Conservation (phyloP, 1,140 invertebrate genomes). For the Aphelinus atriplicis region DNA sequence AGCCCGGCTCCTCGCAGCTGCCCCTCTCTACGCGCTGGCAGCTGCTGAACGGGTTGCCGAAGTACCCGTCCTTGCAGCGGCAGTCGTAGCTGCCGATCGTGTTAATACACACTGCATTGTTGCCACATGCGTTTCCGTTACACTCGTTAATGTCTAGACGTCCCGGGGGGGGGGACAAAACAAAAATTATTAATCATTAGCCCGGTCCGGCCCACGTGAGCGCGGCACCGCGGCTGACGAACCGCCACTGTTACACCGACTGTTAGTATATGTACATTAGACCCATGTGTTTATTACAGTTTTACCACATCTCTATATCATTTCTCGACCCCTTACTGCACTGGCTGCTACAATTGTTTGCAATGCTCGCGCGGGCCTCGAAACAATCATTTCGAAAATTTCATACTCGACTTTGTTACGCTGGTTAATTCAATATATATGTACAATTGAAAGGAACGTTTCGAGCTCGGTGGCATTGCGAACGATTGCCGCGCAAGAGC, state of each 20-base stretch:
- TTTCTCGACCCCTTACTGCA: too few species aligned
- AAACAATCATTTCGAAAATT: too few species aligned
- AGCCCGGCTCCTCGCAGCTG: slow-evolving; percentile 74
- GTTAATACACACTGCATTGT: slow-evolving; percentile 88
- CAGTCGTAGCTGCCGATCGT: slow-evolving; percentile 88
- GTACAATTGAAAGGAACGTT: too few species aligned
- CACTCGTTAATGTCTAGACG: slow-evolving; percentile 84
- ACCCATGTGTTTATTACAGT: background rate
- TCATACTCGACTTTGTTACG: too few species aligned
- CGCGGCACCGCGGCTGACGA: too few species aligned
- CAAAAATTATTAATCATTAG: slow-evolving; percentile 27
- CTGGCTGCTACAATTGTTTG: too few species aligned
- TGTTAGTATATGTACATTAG: background rate
- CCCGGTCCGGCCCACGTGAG: background rate
- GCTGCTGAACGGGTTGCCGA: slow-evolving; percentile 86
- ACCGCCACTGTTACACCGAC: too few species aligned
- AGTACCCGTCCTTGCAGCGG: slow-evolving; percentile 81
- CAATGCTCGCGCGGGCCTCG: too few species aligned
- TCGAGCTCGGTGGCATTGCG: too few species aligned
- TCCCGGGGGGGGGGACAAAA: background rate
- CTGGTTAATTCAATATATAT: too few species aligned
- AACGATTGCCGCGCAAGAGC: too few species aligned
- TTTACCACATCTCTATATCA: too few species aligned
- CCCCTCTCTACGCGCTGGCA: slow-evolving; percentile 76
- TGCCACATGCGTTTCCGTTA: slow-evolving; percentile 80